Conservation (phyloP, 1,140 invertebrate genomes). For the Maconellicoccus hirsutus region DNA sequence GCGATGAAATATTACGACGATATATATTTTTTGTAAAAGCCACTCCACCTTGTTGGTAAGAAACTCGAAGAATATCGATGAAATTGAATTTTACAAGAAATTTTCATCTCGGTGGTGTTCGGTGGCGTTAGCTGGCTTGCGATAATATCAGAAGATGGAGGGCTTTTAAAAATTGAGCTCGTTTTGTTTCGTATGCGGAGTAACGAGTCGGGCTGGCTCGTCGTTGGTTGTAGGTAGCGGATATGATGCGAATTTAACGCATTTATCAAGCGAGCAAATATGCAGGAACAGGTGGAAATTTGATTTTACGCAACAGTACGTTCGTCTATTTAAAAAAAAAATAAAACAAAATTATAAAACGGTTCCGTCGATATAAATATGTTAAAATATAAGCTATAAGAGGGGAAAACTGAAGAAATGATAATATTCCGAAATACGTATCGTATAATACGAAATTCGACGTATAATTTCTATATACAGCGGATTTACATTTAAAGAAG, state of each 20-base stretch:
- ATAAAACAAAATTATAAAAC: not conserved
- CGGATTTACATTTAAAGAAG: constrained; percentile 5
- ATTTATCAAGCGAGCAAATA: too few relatives aligned
- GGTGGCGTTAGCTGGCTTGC: too few relatives aligned
- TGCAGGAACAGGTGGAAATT: constrained; percentile 1
- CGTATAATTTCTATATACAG: not conserved
- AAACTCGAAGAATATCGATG: not conserved
- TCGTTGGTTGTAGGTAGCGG: too few relatives aligned
- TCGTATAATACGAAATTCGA: not conserved
- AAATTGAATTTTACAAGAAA: not conserved
- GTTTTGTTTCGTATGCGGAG: too few relatives aligned
- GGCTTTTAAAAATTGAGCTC: too few relatives aligned
- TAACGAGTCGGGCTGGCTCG: too few relatives aligned
- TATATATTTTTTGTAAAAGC: not conserved
- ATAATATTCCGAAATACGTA: not conserved
- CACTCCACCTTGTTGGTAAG: not conserved
- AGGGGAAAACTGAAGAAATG: too few relatives aligned
- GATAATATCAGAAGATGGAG: too few relatives aligned
- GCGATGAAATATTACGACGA: not conserved
- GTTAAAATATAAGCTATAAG: constrained; percentile 1
- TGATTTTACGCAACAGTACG: constrained; percentile 3
- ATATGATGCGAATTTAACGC: not conserved
- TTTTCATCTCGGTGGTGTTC: too few relatives aligned
- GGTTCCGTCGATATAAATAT: not conserved
- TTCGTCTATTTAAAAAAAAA: not conserved